These are phyloP conservation scores for Sebastes diploproa DNA, from an alignment of 2,797 vertebrate species.

Conservation along the genomic window DNA sequence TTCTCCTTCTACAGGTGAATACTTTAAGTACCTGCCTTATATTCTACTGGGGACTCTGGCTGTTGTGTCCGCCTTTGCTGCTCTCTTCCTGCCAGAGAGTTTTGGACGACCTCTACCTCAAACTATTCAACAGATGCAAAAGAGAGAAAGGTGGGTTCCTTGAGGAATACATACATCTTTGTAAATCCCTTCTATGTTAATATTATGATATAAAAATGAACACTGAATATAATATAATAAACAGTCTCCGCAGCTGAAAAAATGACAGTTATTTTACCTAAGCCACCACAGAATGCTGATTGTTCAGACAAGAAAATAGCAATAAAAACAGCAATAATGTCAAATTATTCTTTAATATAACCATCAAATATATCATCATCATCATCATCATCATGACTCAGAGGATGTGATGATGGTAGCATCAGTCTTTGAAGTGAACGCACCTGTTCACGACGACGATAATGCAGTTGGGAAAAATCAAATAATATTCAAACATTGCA, in stretches of 20 bases:
- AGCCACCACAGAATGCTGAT: background rate
- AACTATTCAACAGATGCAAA: conserved; percentile 86
- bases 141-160: conserved; percentile 78
- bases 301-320: background rate
- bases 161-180: background rate
- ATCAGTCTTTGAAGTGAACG: background rate
- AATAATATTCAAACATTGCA: background rate
- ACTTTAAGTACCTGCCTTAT: conserved; percentile 85
- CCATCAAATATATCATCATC: background rate
- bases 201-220: background rate
- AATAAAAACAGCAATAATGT: background rate
- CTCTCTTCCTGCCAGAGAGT: conserved; percentile 89
- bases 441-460: background rate
- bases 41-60: conserved; percentile 86
- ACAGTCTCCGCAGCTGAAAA: background rate
- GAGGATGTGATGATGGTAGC: background rate
- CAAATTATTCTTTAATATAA: background rate
- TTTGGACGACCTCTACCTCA: conserved; percentile 86
- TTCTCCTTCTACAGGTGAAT: conserved; percentile 72
- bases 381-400: background rate
- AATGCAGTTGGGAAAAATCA: background rate
- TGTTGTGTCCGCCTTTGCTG: conserved; percentile 79
- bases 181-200: background rate
- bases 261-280: background rate
- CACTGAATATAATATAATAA: background rate